Evolutionary conservation across 2,113 vertebrate species (phyloP), one percentile per base, ranked within the genome.

Genomic region (Tyrannus savana): DNA sequence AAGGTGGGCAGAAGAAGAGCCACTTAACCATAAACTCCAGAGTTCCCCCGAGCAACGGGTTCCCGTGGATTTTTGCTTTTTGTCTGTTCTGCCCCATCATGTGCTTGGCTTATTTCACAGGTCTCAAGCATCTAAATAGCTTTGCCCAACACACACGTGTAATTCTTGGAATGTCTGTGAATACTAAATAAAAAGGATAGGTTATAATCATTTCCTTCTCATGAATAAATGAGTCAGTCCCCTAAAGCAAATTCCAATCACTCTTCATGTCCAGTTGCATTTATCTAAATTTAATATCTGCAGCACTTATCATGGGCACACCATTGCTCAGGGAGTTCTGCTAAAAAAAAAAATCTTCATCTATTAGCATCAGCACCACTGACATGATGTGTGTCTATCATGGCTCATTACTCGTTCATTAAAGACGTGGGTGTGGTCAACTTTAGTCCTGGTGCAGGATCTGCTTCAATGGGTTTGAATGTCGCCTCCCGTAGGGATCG

Each of bases 201-300:
- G 63, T 76, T 76, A 47, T 44, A 28, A 78, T 87, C 0, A 68
- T 92, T 90, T 90, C 8, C 30, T 84, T 63, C 66, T 60, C 42
- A 30, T 89, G 47, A 84, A 80, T 69, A 80, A 86, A 58, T 72
- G 14, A 94, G 42, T 94, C 87, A 53, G 2, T 58, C 42, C 62
- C 91, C 47, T 87, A 41, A 50, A 96, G 94, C 82, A 69, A 94
- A 94, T 96, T 94, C 93, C 79, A 95, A 7, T 75, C 75, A 53
- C 53, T 81, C 79, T 75, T 92, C 44, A n/a, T 23, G 69, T 82
- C 62, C 75, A 69, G 23, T 72, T 91, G 73, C 60, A 88, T 96
- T 96, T 86, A 76, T 30, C 58, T 89, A 75, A 83, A 81, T 30
- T n/a, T 66, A 89, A 52, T 91, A 64, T 84, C 81, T 93, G 52